Evolutionary conservation across 2,888 invertebrate genomes (phyloP).

Genomic region (Orthosia gracilis): DNA sequence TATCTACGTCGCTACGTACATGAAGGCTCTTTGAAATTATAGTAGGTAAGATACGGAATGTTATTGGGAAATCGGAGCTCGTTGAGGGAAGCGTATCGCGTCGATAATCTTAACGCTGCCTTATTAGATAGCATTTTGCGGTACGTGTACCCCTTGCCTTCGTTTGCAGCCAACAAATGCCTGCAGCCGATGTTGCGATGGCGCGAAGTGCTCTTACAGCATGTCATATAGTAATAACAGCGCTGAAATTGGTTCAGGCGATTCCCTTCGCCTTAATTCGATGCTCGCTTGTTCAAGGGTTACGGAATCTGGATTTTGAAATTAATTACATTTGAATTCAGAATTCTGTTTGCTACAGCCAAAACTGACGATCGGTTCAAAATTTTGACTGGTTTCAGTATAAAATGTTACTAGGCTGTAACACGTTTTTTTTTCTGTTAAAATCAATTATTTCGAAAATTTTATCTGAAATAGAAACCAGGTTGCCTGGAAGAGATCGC

Average conservation of each 20-base stretch:
- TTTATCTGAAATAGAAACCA: too few relatives aligned
- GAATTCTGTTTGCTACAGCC: background rate
- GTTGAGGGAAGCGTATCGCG: conserved; percentile 79
- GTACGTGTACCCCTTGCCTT: conserved; percentile 80
- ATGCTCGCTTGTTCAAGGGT: conserved; percentile 18
- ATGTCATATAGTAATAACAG: conserved; percentile 50
- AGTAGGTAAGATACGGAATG: conserved; percentile 61
- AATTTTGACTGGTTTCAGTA: too few relatives aligned
- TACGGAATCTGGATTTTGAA: conserved; percentile 12
- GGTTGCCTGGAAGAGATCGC: too few relatives aligned
- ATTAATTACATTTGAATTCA: background rate
- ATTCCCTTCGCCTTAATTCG: conserved; percentile 30
- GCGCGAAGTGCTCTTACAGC: conserved; percentile 53
- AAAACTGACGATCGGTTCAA: too few relatives aligned
- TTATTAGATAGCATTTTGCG: conserved; percentile 81
- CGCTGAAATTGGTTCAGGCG: conserved; percentile 48
- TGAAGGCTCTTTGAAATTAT: conserved; percentile 67
- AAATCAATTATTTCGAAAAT: too few relatives aligned
- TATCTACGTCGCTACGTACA: conserved; percentile 72
- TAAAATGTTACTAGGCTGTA: too few relatives aligned
- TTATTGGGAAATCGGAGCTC: conserved; percentile 71
- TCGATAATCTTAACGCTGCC: conserved; percentile 79
- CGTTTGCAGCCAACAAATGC: conserved; percentile 59
- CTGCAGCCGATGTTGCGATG: conserved; percentile 44
- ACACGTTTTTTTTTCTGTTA: too few relatives aligned